Base-by-base conservation (phyloP, 2,797 vertebrate species). In the Sebastes alutus region DNA sequence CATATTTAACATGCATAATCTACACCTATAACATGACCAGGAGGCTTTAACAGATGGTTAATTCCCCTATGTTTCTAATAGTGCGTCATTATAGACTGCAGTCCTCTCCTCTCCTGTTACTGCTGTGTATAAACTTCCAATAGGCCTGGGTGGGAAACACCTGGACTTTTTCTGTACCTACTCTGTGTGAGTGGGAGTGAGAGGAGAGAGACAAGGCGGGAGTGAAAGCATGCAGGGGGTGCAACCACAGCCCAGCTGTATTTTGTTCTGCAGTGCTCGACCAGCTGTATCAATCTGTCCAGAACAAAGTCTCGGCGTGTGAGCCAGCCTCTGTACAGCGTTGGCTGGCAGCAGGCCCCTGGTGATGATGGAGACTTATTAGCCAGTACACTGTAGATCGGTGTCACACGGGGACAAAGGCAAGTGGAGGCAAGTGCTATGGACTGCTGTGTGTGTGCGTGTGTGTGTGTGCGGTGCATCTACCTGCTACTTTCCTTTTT, bases 371-470 rank as follows among this genome's bases (percentile, higher is more conserved):
- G 68, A 86, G 72, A 82, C 75, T 75, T 87, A 88, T 89, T 87
- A 80, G 61, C 72, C 42, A 7, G 52, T 62, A 76, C 81, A 70
- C 62, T 55, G 87, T 80, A 61, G 66, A 85, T 76, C 54, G 75
- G 54, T 69, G 87, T 87, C 82, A 90, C 65, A 76, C 16, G 3
- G 76, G 80, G 92, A 90, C 91, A 87, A 90, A 89, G 80, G 89
- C 91, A 93, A 89, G 60, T 71, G 94, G 95, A 96, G 94, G 68
- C 83, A 84, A 82, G 72, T 55, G 22, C 74, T 67, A 55, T 9
- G 60, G 65, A 76, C 61, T 58, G 65, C 72, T 62, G 13, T 59
- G 32, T 22, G 33, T 14, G 35, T 65, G 13, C 13, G 33, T 38
- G 35, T 65, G 11, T 59, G 30, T 22, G 33, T 32, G 66, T 78